A percentile compares a stretch with the other conserved stretches of the same genome.
Evolutionary conservation across 2,888 invertebrate species (phyloP).

Genomic region (Cryptophagus acutangulus): DNA sequence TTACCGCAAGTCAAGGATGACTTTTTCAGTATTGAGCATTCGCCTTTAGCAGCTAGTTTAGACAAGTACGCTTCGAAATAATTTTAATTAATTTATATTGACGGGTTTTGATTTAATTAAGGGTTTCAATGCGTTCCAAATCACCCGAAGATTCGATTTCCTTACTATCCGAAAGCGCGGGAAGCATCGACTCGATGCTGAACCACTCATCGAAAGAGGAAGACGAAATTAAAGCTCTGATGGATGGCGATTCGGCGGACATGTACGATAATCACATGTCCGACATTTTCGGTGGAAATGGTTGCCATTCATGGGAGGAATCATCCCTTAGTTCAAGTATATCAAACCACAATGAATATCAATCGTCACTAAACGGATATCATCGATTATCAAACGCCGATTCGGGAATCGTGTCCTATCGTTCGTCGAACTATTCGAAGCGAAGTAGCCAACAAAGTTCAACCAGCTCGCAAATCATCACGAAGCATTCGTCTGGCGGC

Average conservation of each 20-base stretch:
- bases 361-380: constrained; percentile 33
- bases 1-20: constrained; percentile 49
- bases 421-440: constrained; percentile 59
- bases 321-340: constrained; percentile 39
- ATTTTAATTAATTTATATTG: neutral
- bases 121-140: constrained; percentile 70
- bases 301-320: constrained; percentile 44
- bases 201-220: constrained; percentile 83
- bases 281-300: constrained; percentile 26
- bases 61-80: constrained; percentile 48
- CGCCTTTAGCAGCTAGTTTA: constrained; percentile 57
- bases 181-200: constrained; percentile 81
- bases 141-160: constrained; percentile 66
- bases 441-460: constrained; percentile 59
- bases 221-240: constrained; percentile 64
- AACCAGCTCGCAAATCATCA: constrained; percentile 44
- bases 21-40: constrained; percentile 51
- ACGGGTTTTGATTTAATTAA: constrained; percentile 29
- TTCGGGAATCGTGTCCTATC: constrained; percentile 59
- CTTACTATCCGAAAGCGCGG: constrained; percentile 63
- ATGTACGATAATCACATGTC: constrained; percentile 41
- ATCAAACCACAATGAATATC: constrained; percentile 36
- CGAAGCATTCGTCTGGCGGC: constrained; percentile 20
- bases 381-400: constrained; percentile 49
- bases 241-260: constrained; percentile 49